Evolutionary conservation across 1,140 invertebrate species (phyloP).

Genomic region (Magallana angulata): DNA sequence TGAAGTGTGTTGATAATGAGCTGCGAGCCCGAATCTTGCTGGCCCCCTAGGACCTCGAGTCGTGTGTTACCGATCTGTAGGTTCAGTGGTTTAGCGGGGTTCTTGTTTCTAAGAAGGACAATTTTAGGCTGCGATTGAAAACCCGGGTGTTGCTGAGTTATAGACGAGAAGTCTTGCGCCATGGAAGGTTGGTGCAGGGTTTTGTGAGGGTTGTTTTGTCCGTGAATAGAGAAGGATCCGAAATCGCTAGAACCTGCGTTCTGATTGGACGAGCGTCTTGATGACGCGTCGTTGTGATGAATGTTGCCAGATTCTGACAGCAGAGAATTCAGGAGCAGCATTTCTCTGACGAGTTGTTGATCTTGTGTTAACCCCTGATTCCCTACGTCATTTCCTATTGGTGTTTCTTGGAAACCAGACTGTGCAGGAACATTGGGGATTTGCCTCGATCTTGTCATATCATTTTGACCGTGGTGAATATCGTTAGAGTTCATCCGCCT

Average conservation of each 20-base stretch:
- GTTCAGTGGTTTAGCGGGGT: slow-evolving; percentile 11
- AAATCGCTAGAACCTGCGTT: background rate
- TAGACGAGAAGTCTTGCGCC: background rate
- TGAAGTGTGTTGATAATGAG: background rate
- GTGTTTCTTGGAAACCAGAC: background rate
- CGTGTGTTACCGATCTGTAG: slow-evolving; percentile 1
- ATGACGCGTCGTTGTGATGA: too few species aligned
- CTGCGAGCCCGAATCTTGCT: background rate
- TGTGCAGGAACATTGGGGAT: background rate
- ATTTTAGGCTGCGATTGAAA: background rate
- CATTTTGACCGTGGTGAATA: background rate
- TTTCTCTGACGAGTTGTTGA: background rate
- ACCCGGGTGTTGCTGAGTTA: background rate
- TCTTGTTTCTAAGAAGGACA: background rate
- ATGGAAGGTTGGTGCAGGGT: background rate
- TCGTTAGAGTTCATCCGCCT: background rate
- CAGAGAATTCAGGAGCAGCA: background rate
- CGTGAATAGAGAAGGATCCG: background rate
- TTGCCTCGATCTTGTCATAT: background rate
- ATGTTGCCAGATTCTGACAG: background rate
- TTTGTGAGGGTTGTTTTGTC: background rate
- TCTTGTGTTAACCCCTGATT: background rate
- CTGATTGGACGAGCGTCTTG: too few species aligned
- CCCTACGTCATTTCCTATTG: background rate
- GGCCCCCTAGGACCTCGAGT: background rate